Evolutionary conservation across 2,797 vertebrate species (phyloP).

Genomic region (Gouania willdenowi): DNA sequence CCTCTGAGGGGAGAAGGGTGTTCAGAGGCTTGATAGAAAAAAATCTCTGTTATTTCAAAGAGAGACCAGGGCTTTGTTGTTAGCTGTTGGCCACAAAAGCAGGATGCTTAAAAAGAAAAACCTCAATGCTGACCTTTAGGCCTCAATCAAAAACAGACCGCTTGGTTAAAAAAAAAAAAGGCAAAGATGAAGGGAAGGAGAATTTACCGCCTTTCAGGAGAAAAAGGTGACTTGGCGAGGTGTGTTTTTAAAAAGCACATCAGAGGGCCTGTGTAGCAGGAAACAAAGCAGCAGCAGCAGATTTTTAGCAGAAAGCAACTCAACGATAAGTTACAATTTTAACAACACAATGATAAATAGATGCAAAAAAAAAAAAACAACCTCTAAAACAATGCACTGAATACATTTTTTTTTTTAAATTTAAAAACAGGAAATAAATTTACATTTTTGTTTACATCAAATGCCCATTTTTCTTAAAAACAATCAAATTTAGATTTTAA

Average conservation of each 20-base stretch:
- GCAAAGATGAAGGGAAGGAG: conserved; percentile 4
- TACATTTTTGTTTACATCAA: too few species aligned
- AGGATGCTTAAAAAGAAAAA: conserved; percentile 51
- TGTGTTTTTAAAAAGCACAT: not conserved
- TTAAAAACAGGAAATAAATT: too few species aligned
- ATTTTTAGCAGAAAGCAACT: too few species aligned
- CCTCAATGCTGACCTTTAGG: conserved; percentile 59
- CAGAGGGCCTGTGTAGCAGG: not conserved
- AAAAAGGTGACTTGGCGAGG: not conserved
- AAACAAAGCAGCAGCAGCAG: not conserved
- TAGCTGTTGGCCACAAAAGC: conserved; percentile 51
- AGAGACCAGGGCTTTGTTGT: conserved; percentile 48
- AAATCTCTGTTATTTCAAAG: conserved; percentile 49
- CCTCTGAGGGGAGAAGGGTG: conserved; percentile 43
- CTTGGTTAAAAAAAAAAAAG: conserved; percentile 17
- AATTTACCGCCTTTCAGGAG: conserved; percentile 27
- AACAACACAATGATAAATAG: too few species aligned
- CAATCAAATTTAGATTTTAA: too few species aligned
- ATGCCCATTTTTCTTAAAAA: too few species aligned
- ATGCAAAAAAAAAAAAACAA: too few species aligned
- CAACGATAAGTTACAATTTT: too few species aligned
- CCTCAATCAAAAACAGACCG: conserved; percentile 58
- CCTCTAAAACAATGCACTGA: too few species aligned
- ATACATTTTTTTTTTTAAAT: too few species aligned
- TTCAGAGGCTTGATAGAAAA: conserved; percentile 45